Percentiles rank a stretch among this genome's conserved stretches.
Evolutionary conservation across 2,888 invertebrate genomes (phyloP).

Genomic region (Xanthorhoe spadicearia): DNA sequence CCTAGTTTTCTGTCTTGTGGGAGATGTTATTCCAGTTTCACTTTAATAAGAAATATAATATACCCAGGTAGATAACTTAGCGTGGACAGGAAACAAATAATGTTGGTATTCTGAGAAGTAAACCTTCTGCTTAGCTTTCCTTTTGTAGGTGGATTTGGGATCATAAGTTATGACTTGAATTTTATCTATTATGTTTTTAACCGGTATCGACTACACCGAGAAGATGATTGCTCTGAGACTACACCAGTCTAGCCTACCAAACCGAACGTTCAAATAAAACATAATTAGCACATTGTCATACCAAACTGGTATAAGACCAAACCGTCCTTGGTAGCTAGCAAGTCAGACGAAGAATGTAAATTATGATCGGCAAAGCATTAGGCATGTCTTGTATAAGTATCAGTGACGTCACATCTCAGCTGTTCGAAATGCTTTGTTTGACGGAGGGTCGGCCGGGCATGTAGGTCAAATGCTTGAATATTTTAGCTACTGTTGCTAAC

Average conservation of each 20-base stretch:
- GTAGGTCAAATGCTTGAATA: conserved; percentile 41
- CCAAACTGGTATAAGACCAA: conserved; percentile 3
- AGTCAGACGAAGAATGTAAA: conserved; percentile 19
- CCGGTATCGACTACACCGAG: background rate
- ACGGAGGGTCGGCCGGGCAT: conserved; percentile 36
- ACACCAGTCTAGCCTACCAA: too few species aligned
- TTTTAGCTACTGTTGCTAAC: conserved; percentile 32
- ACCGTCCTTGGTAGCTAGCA: background rate
- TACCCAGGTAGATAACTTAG: background rate
- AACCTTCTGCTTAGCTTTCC: too few species aligned
- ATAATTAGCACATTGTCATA: background rate
- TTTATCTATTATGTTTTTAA: too few species aligned
- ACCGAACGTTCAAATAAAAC: background rate
- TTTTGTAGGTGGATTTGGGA: too few species aligned
- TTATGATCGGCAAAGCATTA: conserved; percentile 19
- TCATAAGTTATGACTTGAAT: too few species aligned
- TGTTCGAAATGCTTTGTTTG: conserved; percentile 43
- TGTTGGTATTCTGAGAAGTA: background rate
- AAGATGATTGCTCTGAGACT: too few species aligned
- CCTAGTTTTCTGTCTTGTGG: conserved; percentile 3
- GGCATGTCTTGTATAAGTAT: conserved; percentile 24
- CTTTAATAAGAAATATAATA: conserved; percentile 7
- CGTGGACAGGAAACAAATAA: background rate
- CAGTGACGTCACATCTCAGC: conserved; percentile 45
- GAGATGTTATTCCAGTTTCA: conserved; percentile 5